These are phyloP conservation scores for Okapia johnstoni DNA, from an alignment of 2,113 vertebrate genomes.

Conservation along the genomic window DNA sequence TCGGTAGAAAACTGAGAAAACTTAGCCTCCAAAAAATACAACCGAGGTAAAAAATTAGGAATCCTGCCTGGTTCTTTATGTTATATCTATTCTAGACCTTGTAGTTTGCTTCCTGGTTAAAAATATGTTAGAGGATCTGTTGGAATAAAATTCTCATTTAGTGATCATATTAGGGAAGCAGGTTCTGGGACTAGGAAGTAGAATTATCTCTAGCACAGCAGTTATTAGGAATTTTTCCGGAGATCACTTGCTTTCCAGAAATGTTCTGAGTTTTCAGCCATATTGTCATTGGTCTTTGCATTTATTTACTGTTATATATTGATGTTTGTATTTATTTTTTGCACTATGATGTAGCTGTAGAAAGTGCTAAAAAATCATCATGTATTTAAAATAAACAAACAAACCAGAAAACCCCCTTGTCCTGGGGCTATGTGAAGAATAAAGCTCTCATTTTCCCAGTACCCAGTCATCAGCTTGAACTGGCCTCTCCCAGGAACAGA, in stretches of 20 bases:
- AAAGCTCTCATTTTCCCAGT: slow-evolving; percentile 58
- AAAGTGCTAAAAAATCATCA: slow-evolving; percentile 53
- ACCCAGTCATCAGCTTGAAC: slow-evolving; percentile 73
- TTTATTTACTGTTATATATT: slow-evolving; percentile 61
- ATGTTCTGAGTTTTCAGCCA: slow-evolving; percentile 25
- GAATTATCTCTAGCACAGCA: slow-evolving; percentile 24
- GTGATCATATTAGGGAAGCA: slow-evolving; percentile 34
- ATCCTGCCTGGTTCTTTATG: background rate
- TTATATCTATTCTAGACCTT: background rate
- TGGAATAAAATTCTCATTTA: slow-evolving; percentile 49
- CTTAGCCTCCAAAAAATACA: slow-evolving; percentile 13
- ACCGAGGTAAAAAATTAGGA: slow-evolving; percentile 30
- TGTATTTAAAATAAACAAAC: slow-evolving; percentile 65
- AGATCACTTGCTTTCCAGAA: slow-evolving; percentile 52
- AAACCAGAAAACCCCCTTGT: slow-evolving; percentile 53
- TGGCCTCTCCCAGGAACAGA: slow-evolving; percentile 65
- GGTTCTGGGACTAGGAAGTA: background rate
- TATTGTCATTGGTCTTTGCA: slow-evolving; percentile 36
- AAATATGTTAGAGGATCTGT: slow-evolving; percentile 11
- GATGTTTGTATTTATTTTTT: slow-evolving; percentile 58
- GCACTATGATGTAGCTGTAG: slow-evolving; percentile 11
- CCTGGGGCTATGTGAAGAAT: slow-evolving; percentile 61
- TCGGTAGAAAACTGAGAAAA: slow-evolving; percentile 9
- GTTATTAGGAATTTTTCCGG: slow-evolving; percentile 34
- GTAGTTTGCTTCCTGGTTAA: slow-evolving; percentile 16